phyloP scores from a whole-genome alignment of 2,797 vertebrate genomes.

The Brotula barbata region DNA sequence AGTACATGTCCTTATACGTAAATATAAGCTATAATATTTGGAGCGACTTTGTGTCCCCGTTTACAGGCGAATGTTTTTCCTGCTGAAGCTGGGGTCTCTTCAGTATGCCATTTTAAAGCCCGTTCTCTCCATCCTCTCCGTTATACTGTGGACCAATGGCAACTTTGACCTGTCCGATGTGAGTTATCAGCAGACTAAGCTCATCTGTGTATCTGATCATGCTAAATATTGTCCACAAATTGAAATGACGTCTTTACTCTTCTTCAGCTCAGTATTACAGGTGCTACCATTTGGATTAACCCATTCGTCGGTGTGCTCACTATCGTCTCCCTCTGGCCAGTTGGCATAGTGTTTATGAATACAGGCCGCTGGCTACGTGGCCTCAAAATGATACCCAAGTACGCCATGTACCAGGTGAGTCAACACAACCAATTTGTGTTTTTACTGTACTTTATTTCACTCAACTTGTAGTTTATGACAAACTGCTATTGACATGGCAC shows the following conservation, averaged over 20 bases:
- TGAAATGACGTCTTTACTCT: background rate
- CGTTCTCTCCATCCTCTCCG: slow-evolving; percentile 76
- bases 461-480: too few species aligned
- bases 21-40: too few species aligned
- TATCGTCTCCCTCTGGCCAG: slow-evolving; percentile 86
- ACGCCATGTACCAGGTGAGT: slow-evolving; percentile 89
- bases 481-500: too few species aligned
- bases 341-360: slow-evolving; percentile 86
- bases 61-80: slow-evolving; percentile 76
- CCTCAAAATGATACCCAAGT: slow-evolving; percentile 85
- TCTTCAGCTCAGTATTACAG: slow-evolving; percentile 77
- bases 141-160: slow-evolving; percentile 87
- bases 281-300: slow-evolving; percentile 84
- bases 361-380: slow-evolving; percentile 69
- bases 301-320: slow-evolving; percentile 82
- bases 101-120: slow-evolving; percentile 87
- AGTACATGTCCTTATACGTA: too few species aligned
- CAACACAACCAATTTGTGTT: background rate
- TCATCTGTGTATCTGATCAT: background rate
- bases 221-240: background rate
- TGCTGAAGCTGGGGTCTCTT: slow-evolving; percentile 84
- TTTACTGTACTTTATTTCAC: too few species aligned
- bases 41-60: slow-evolving; percentile 17
- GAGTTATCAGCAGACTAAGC: slow-evolving; percentile 64
- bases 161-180: slow-evolving; percentile 80